Base-by-base conservation (phyloP, 1,140 invertebrate genomes). In the Oncopeltus fasciatus region DNA sequence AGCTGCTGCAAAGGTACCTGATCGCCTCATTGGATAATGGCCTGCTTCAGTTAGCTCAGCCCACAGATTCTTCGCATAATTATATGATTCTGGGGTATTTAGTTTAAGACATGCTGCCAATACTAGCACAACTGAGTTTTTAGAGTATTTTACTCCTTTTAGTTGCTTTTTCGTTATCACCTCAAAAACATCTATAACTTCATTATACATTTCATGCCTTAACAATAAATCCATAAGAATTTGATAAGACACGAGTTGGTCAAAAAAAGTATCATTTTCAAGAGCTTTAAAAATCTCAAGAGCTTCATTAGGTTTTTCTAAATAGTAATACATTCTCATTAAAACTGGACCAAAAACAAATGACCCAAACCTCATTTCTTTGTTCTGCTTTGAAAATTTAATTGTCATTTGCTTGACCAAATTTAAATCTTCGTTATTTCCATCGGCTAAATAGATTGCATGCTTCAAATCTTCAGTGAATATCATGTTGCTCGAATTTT, bases 381-480 rank as follows among this genome's bases (percentile, higher is more conserved):
- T 79, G 65, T 83, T 85, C 70, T 89, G 85, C n/a, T 72, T 68
- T 66, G 86, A 80, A 69, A 86, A 92, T 81, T 81, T 83, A 71
- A 78, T 75, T 46, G 88, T 72, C 85, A 89, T 88, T 64, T 80
- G 75, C 4, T 75, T 60, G 1, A 86, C 63, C n/a, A 90, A 69
- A 1, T 81, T 68, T 5, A 87, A 64, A 71, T 91, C 69, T 8
- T 38, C 69, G 12, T 75, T 72, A 16, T 70, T 74, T 44, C 78
- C 76, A 57, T 84, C 77, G 16, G 78, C 75, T 29, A 90, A 71
- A 70, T 89, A 82, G 9, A 87, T 70, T 79, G 90, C 85, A 69
- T 87, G 86, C 71, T 90, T 90, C 5, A 92, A 73, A 74, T 92
- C 89, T 74, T 90, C 88, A 8, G 87, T 89, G 68, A 90, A 91